phyloP scores from a whole-genome alignment of 1,140 invertebrate genomes.

The Drosophila mayri region DNA sequence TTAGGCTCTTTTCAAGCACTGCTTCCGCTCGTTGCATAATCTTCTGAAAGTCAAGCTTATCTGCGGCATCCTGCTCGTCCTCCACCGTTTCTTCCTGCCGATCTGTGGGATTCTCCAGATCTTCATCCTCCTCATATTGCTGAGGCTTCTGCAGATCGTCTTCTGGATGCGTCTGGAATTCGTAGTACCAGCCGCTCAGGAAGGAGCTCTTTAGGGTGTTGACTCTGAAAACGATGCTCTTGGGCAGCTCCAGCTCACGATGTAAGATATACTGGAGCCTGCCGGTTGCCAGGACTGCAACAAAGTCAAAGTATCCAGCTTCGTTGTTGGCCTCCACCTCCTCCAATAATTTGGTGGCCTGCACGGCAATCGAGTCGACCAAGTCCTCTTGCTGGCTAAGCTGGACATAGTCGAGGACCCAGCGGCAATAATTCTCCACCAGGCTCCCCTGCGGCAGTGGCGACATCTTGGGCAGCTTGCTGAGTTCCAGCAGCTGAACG shows the following conservation, averaged over 20 bases:
- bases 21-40: conserved; percentile 39
- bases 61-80: background rate
- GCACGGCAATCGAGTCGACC: conserved; percentile 41
- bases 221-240: conserved; percentile 28
- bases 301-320: background rate
- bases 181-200: conserved; percentile 50
- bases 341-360: conserved; percentile 51
- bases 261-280: conserved; percentile 31
- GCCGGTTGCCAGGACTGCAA: conserved; percentile 21
- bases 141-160: too few relatives aligned
- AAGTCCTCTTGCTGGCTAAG: conserved; percentile 27
- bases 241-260: conserved; percentile 6
- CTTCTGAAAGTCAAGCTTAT: conserved; percentile 26
- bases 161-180: conserved; percentile 23
- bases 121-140: background rate
- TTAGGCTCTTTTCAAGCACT: conserved; percentile 9
- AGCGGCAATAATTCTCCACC: conserved; percentile 40
- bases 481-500: conserved; percentile 45
- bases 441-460: conserved; percentile 6
- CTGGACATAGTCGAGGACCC: conserved; percentile 65
- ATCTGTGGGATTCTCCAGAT: background rate
- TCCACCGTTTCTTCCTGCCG: background rate
- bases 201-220: conserved; percentile 27
- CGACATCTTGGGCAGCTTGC: conserved; percentile 50
- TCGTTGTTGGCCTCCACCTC: conserved; percentile 5